Conservation (phyloP, 2,888 invertebrate genomes). For the Poecilobothrus nobilitatus region DNA sequence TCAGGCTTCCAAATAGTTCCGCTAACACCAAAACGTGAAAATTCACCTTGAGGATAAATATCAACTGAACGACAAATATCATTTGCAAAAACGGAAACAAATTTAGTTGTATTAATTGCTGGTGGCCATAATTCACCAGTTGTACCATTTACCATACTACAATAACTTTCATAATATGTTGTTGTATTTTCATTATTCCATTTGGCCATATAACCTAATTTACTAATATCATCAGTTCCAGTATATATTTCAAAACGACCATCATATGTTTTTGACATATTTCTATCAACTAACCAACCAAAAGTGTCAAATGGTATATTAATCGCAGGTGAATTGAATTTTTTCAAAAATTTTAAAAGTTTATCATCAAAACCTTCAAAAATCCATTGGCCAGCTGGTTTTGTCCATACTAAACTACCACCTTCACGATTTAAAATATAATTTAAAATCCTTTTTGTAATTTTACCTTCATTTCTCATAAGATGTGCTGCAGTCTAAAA, state of each 20-base stretch:
- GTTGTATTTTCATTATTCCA: conserved; percentile 60
- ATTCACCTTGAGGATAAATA: conserved; percentile 31
- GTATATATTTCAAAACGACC: conserved; percentile 70
- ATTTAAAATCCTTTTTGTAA: conserved; percentile 48
- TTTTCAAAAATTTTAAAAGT: conserved; percentile 51
- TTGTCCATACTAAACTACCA: conserved; percentile 49
- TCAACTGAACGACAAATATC: conserved; percentile 69
- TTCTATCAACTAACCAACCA: conserved; percentile 78
- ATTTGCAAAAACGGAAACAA: conserved; percentile 59
- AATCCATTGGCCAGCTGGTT: conserved; percentile 58
- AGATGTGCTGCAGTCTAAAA: conserved; percentile 56
- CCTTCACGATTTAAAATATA: conserved; percentile 49
- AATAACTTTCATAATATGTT: conserved; percentile 51
- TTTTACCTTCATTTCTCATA: conserved; percentile 44
- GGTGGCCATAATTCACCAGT: conserved; percentile 78
- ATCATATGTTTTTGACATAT: conserved; percentile 62
- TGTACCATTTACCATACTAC: conserved; percentile 62
- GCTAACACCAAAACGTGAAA: conserved; percentile 29
- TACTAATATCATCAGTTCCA: conserved; percentile 55
- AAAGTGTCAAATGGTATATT: conserved; percentile 66
- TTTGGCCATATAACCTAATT: conserved; percentile 58
- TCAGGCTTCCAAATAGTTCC: conserved; percentile 47
- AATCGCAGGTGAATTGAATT: conserved; percentile 44
- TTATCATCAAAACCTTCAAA: conserved; percentile 76
- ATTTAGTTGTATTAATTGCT: conserved; percentile 42